A percentile compares a stretch with the other conserved stretches of the same genome.
Evolutionary conservation across 1,140 invertebrate genomes (phyloP).

Genomic region (Mamestra configurata): DNA sequence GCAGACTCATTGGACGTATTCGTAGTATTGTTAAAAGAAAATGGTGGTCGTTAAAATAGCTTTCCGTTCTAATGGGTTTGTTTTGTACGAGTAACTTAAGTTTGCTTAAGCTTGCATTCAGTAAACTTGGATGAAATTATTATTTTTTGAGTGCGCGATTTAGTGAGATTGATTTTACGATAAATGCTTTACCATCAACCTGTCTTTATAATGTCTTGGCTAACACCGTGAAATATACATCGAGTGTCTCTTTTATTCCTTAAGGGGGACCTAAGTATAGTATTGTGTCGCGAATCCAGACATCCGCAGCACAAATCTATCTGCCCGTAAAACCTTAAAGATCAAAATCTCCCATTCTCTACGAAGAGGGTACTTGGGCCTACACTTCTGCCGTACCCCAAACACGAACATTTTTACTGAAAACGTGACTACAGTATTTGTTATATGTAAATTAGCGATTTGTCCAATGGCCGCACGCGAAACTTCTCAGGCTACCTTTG

Average conservation of each 20-base stretch:
- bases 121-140: too few species aligned
- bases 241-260: constrained; percentile 7
- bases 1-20: too few species aligned
- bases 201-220: neutral
- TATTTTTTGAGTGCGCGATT: too few species aligned
- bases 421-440: constrained; percentile 84
- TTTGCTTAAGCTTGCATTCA: too few species aligned
- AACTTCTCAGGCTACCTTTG: constrained; percentile 56
- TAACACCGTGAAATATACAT: neutral
- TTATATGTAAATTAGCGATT: constrained; percentile 86
- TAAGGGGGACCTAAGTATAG: constrained; percentile 14
- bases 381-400: constrained; percentile 53
- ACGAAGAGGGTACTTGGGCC: constrained; percentile 9
- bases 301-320: constrained; percentile 40
- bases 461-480: constrained; percentile 60
- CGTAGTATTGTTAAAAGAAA: too few species aligned
- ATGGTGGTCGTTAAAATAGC: too few species aligned
- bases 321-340: constrained; percentile 44
- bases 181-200: too few species aligned
- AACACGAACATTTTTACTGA: constrained; percentile 79
- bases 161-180: too few species aligned
- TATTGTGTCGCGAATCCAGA: constrained; percentile 26
- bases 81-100: too few species aligned
- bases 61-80: too few species aligned
- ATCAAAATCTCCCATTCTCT: constrained; percentile 46